Conservation (phyloP, 2,113 vertebrate genomes). For the Carassius auratus region DNA sequence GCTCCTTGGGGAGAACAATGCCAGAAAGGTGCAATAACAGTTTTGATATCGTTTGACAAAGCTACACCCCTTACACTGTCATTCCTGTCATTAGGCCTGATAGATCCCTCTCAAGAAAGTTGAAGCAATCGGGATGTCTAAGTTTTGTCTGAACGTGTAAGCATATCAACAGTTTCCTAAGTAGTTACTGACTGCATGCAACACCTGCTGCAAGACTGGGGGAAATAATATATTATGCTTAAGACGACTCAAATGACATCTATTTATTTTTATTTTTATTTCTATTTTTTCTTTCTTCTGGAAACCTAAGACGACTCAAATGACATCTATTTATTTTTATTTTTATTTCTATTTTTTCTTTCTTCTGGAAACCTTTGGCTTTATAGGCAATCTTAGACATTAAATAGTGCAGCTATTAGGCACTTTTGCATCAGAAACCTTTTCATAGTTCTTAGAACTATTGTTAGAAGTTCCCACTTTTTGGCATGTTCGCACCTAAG, state of each 20-base stretch:
- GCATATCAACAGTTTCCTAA: not conserved
- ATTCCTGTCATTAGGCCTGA: not conserved
- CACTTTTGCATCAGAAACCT: too few relatives aligned
- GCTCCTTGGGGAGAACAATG: slow-evolving; percentile 40
- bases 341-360: not conserved
- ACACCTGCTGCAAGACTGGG: not conserved
- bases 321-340: not conserved
- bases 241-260: not conserved
- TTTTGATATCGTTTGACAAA: slow-evolving; percentile 49
- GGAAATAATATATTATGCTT: not conserved
- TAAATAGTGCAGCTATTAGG: too few relatives aligned
- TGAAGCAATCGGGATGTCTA: not conserved
- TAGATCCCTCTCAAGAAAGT: slow-evolving; percentile 14
- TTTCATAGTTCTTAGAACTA: too few relatives aligned
- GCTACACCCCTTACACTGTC: slow-evolving; percentile 44
- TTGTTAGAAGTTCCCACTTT: too few relatives aligned
- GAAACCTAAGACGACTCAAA: not conserved
- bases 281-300: not conserved
- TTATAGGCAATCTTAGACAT: not conserved
- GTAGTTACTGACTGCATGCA: not conserved
- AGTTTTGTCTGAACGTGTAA: not conserved
- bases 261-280: too few relatives aligned
- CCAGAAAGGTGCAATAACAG: slow-evolving; percentile 47
- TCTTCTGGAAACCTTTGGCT: not conserved
- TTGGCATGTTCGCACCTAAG: too few relatives aligned